Percentiles rank a stretch among this genome's conserved stretches.
These are phyloP conservation scores for Syngnathus rostellatus DNA, from an alignment of 2,797 vertebrate genomes.

Conservation along the genomic window DNA sequence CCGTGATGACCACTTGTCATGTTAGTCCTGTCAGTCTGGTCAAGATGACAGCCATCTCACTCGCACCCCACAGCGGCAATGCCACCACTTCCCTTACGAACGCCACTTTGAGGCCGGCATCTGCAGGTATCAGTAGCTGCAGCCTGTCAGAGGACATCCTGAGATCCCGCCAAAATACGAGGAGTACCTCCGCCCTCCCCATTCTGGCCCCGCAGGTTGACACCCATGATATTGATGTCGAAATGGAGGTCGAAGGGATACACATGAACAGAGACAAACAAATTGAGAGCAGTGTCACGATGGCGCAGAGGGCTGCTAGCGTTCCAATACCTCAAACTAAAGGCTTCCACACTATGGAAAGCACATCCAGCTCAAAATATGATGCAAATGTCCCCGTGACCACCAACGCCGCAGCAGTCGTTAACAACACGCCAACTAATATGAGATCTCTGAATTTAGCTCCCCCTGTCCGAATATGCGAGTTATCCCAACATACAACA, in stretches of 20 bases:
- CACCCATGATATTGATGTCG: slow-evolving; percentile 72
- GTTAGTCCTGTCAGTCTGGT: slow-evolving; percentile 89
- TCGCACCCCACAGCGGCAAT: slow-evolving; percentile 71
- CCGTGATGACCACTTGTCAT: slow-evolving; percentile 85
- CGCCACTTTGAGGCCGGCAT: slow-evolving; percentile 71
- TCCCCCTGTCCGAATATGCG: slow-evolving; percentile 68
- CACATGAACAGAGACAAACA: slow-evolving; percentile 71
- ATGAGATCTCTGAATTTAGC: slow-evolving; percentile 65
- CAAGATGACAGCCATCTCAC: slow-evolving; percentile 91
- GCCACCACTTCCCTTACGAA: slow-evolving; percentile 49
- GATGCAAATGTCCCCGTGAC: slow-evolving; percentile 54
- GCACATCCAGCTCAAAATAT: slow-evolving; percentile 65
- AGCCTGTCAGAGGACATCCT: slow-evolving; percentile 64
- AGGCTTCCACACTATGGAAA: slow-evolving; percentile 65
- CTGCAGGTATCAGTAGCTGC: slow-evolving; percentile 62
- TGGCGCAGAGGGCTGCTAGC: slow-evolving; percentile 69
- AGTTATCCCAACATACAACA: slow-evolving; percentile 63
- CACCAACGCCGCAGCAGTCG: slow-evolving; percentile 58
- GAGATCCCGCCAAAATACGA: slow-evolving; percentile 66
- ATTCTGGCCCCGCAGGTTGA: slow-evolving; percentile 68
- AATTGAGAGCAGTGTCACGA: slow-evolving; percentile 56
- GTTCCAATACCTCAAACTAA: slow-evolving; percentile 74
- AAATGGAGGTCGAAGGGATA: slow-evolving; percentile 80
- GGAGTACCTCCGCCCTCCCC: slow-evolving; percentile 76
- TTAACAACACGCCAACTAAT: slow-evolving; percentile 51